Base-by-base conservation (phyloP, 2,888 invertebrate species). In the Calephelis perditalis region DNA sequence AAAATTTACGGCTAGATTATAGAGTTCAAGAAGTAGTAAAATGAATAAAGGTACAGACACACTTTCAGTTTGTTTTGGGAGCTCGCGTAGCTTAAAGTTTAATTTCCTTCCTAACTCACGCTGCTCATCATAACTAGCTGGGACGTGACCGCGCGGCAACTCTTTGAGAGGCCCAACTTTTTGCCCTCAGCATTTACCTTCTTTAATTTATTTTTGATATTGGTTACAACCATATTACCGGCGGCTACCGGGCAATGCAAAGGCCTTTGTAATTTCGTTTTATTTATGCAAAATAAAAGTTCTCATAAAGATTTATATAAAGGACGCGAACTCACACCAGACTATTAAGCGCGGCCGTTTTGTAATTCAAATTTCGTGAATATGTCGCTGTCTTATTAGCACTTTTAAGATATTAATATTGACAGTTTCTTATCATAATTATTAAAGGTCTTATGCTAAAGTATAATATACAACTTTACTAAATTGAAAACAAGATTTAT, bases 221-320 rank as follows among this genome's bases (percentile, higher is more conserved):
- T 86, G 83, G 84, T 82, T 52, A 52, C 52, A 81, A 87, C 85
- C 86, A 86, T 85, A 84, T 85, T 80, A 84, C 83, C 81, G 72
- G 78, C 87, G 86, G 89, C 89, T 90, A 89, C 89, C 77, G 89
- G 85, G 78, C 84, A 82, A 74, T 75, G 75, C 79, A 85, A 85
- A 84, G 85, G 81, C 77, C 79, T 79, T 82, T 84, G 83, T 89
- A 85, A 89, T 86, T 88, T 83, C 78, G 82, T 86, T 86, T 88
- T 87, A 86, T 89, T 88, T 86, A 89, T 88, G 89, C 88, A 86
- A 89, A 89, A 89, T 86, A 83, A 86, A 85, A 83, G 79, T 75
- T 70, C 73, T 72, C 74, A 72, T 77, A 70, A 78, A 82, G 88
- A 89, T 88, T 87, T 89, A 89, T 86, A 73, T 75, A 65, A 72